Conservation (phyloP, 2,888 invertebrate species). For the Drosophila nigricruria region DNA sequence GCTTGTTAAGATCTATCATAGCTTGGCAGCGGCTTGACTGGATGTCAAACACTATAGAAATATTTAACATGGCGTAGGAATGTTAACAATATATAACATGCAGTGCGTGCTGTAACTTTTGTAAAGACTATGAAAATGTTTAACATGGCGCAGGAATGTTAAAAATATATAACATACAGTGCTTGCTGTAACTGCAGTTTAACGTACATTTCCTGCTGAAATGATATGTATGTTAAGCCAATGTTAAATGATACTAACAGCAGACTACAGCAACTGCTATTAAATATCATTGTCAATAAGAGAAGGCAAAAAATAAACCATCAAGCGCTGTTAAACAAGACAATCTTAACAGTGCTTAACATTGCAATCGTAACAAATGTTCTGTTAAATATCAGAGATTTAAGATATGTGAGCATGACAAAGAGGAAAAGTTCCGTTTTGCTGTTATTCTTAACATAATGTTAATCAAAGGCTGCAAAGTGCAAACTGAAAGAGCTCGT, state of each 20-base stretch:
- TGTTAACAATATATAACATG: conserved; percentile 4
- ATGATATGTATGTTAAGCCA: not conserved
- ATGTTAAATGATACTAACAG: not conserved
- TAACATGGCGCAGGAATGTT: too few relatives aligned
- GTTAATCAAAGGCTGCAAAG: not conserved
- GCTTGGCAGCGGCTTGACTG: conserved; percentile 13
- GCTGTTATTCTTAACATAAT: not conserved
- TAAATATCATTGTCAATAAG: too few relatives aligned
- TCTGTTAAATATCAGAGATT: not conserved
- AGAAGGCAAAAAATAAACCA: too few relatives aligned
- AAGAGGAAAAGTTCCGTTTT: too few relatives aligned
- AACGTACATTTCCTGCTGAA: too few relatives aligned
- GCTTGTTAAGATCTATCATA: conserved; percentile 52
- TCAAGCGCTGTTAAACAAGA: not conserved
- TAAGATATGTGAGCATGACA: too few relatives aligned
- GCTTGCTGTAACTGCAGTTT: too few relatives aligned
- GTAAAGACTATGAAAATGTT: too few relatives aligned
- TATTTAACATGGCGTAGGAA: not conserved
- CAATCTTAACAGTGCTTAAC: not conserved
- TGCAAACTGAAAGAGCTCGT: not conserved
- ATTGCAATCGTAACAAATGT: not conserved
- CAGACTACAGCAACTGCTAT: not conserved
- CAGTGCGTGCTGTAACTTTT: not conserved
- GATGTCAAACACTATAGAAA: conserved; percentile 11
- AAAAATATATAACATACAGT: too few relatives aligned